A percentile compares a stretch with the other conserved stretches of the same genome.
phyloP scores from a whole-genome alignment of 2,113 vertebrate genomes.

The Odontophorus gujanensis region DNA sequence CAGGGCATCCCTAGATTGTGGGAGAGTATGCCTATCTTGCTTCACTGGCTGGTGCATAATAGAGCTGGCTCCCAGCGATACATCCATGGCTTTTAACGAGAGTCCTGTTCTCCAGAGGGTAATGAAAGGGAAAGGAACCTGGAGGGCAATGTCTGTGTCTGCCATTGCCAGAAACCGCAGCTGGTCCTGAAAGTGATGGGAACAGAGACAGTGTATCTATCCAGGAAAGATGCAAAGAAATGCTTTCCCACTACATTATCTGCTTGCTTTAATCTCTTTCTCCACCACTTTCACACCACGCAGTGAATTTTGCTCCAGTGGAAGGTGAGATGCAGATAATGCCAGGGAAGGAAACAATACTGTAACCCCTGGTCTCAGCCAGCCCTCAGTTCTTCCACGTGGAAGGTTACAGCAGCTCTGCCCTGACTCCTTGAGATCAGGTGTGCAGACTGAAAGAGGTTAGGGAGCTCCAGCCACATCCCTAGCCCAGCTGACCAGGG shows the following conservation, averaged over 20 bases:
- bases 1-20: constrained; percentile 57
- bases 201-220: background rate
- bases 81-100: constrained; percentile 51
- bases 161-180: constrained; percentile 58
- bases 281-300: background rate
- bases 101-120: constrained; percentile 32
- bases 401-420: background rate
- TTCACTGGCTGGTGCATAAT: constrained; percentile 69
- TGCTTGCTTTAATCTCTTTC: background rate
- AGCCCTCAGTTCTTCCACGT: background rate
- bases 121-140: constrained; percentile 58
- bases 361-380: background rate
- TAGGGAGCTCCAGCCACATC: background rate
- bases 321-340: background rate
- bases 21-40: constrained; percentile 55
- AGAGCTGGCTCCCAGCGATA: constrained; percentile 38
- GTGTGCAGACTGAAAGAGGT: background rate
- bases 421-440: background rate
- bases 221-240: constrained; percentile 23
- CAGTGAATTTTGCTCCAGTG: background rate
- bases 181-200: constrained; percentile 11
- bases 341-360: background rate
- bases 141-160: background rate
- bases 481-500: background rate
- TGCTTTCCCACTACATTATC: background rate